Evolutionary conservation across 2,797 vertebrate species (phyloP), one percentile per base, ranked within the genome.

Genomic region (Thripadectes ignobilis): DNA sequence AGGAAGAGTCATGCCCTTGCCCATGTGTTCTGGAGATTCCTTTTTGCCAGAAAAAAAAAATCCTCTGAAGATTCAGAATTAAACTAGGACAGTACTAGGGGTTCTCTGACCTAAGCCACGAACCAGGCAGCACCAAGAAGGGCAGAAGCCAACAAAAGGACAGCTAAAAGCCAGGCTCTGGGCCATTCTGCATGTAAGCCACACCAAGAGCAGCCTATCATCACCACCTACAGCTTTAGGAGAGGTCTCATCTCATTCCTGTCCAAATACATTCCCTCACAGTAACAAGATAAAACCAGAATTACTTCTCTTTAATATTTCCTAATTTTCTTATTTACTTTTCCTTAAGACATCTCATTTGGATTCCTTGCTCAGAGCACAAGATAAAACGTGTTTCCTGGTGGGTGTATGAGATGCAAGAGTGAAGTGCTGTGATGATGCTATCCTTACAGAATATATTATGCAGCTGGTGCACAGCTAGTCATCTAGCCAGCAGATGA

Each of bases 401-500:
- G 95, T 96, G 94, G 95, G 94, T 73, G 91, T 86, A 88, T 54
- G 77, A 95, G 73, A 94, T 90, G 77, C 63, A 88, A 86, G 74
- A 95, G 66, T 73, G 85, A 88, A 96, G 77, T 58, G 71, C 67
- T 82, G 85, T 84, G 93, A 94, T 36, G 94, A 95, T 86, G 94
- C 83, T 88, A 79, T 85, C 74, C 68, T 94, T 95, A 78, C 83
- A 87, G 89, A 92, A 93, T 86, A 82, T 29, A 85, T 96, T 86
- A 79, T 94, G 72, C 94, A 95, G 92, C 95, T 97, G 94, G 91
- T 93, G 67, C 85, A 93, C 88, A 95, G 88, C 92, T 91, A 92
- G 89, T 93, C 91, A 94, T 95, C 73, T 67, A 96, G 63, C 69
- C 85, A 94, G 88, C 63, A 96, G 73, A 96, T 93, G 85, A 96